phyloP scores from a whole-genome alignment of 2,797 vertebrate genomes.

The Sibirionetta formosa region DNA sequence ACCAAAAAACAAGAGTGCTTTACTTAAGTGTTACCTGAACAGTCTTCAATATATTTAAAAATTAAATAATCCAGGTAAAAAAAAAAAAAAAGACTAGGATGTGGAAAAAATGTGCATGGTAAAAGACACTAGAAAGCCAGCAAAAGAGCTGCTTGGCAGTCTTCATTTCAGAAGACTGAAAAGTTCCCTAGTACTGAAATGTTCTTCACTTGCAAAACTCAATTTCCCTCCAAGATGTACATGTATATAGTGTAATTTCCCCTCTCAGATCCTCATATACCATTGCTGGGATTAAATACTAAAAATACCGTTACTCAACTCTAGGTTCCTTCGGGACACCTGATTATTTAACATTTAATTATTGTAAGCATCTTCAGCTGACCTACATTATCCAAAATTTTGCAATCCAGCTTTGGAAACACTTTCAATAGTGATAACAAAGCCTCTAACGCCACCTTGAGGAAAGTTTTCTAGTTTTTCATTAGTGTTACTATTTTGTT shows the following conservation, averaged over 20 bases:
- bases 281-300: neutral
- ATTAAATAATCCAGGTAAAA: neutral
- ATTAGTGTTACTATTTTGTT: neutral
- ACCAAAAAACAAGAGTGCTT: neutral
- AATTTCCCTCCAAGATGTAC: neutral
- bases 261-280: neutral
- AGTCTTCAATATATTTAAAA: neutral
- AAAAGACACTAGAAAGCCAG: neutral
- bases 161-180: neutral
- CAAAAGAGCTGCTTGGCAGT: neutral
- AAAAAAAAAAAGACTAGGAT: neutral
- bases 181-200: neutral
- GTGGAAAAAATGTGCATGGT: neutral
- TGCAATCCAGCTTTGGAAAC: neutral
- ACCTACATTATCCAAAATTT: neutral
- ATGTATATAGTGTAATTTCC: fast-evolving
- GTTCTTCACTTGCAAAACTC: neutral
- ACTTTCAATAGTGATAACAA: neutral
- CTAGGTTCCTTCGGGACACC: neutral
- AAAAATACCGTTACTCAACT: neutral
- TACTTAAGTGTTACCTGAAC: neutral
- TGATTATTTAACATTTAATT: neutral
- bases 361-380: neutral
- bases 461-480: neutral
- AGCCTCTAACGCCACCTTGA: neutral